phyloP scores from a whole-genome alignment of 2,888 invertebrate genomes.

The Parascotia fuliginaria region DNA sequence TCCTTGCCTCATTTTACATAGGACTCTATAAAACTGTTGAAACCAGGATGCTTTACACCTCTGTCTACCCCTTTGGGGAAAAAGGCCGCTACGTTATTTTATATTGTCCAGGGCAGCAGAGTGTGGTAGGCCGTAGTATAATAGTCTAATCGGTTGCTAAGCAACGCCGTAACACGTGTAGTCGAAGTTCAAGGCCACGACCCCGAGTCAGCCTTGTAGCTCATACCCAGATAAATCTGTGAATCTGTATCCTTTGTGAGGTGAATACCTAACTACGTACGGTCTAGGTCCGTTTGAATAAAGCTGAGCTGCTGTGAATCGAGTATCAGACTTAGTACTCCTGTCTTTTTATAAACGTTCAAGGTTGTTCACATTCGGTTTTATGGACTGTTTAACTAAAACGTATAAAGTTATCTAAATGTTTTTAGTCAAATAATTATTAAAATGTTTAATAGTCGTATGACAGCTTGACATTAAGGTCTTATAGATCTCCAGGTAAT shows the following conservation, averaged over 20 bases:
- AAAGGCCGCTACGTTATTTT: too few species aligned
- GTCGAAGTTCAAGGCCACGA: conserved; percentile 27
- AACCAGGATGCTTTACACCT: too few species aligned
- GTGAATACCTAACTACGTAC: background rate
- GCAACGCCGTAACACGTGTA: conserved; percentile 37
- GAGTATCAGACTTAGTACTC: background rate
- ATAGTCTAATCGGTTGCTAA: conserved; percentile 27
- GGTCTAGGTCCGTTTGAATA: background rate
- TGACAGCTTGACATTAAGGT: too few species aligned
- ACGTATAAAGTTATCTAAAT: too few species aligned
- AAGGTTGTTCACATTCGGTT: background rate
- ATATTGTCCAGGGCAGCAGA: background rate
- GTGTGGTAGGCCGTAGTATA: background rate
- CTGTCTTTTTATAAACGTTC: background rate
- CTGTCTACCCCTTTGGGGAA: too few species aligned
- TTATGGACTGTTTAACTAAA: too few species aligned
- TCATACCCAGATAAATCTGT: conserved; percentile 2
- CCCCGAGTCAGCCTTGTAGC: conserved; percentile 14
- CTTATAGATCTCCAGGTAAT: too few species aligned
- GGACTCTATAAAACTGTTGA: too few species aligned
- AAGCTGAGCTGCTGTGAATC: background rate
- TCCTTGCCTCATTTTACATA: too few species aligned
- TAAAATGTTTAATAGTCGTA: too few species aligned
- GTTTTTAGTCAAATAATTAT: too few species aligned
- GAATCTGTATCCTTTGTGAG: conserved; percentile 1